Evolutionary conservation across 1,140 invertebrate genomes (phyloP), one percentile per base, ranked within the genome.

Genomic region (Drosophila insularis): DNA sequence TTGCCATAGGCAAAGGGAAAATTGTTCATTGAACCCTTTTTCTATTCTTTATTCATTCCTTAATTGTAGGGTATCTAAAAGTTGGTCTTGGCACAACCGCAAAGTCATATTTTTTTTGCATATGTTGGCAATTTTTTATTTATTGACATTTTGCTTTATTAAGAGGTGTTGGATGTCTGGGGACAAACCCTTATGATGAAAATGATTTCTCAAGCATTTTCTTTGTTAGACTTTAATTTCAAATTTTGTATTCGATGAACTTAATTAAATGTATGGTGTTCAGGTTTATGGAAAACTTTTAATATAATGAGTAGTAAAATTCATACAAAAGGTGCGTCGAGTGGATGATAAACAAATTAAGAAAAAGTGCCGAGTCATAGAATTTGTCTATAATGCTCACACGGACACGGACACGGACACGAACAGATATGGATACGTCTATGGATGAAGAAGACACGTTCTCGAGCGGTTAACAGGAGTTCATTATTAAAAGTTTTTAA

Each of bases 401-500:
- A 37, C 11, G 35, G 35, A 37, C 11, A 37, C 35, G 21, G 17
- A 61, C 21, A 50, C 11, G 59, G 31, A 39, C 14, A 39, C 5
- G 62, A 19, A 31, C 10, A 14, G 46, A 21, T 50, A 13, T 11
- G 21, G 37, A 63, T 21, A 46, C 7, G 62, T 31, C 61, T 68
- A 68, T 55, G 63, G 39, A 77, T 54, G 66, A 59, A 70, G 74
- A 81, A 70, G 77, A 81, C 78, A 89, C 85, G 80, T 89, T 74
- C 64, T 63, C 56, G 55, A 62, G 85, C 74, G 85, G 85, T 85
- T 56, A 73, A 75, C 86, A 70, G 39, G 80, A 90, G 87, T 90
- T 90, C 87, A 90, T 90, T 90, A 90, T 90, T 89, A 90, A 90
- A 90, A 90, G 72, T 90, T 90, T 81, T 90, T 87, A 90, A 89